Evolutionary conservation across 2,888 invertebrate species (phyloP).

Genomic region (Thera britannica): DNA sequence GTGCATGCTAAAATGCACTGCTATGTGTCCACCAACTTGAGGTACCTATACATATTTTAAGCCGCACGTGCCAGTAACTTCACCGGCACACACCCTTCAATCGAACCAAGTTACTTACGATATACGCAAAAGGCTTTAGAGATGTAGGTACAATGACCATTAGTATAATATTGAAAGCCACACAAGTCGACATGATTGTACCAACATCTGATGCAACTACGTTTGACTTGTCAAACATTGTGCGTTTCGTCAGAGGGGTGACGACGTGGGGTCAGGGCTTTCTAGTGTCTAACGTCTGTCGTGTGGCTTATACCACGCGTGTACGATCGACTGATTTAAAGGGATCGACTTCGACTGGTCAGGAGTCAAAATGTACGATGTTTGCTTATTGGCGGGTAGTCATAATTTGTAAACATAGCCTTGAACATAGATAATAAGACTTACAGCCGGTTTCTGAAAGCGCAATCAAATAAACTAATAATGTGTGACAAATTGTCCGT

Average conservation of each 20-base stretch:
- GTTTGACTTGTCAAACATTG: conserved; percentile 27
- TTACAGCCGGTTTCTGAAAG: no score
- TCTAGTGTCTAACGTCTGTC: conserved; percentile 22
- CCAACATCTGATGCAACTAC: conserved; percentile 37
- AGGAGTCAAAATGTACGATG: not conserved
- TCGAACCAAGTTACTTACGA: no score
- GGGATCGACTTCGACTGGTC: not conserved
- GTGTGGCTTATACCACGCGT: conserved; percentile 8
- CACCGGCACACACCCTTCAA: no score
- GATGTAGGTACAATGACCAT: conserved; percentile 9
- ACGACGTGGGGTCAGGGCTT: conserved; percentile 36
- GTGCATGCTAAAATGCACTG: no score
- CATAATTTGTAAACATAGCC: no score
- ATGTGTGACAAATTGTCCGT: no score
- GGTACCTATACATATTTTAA: no score
- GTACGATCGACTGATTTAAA: not conserved
- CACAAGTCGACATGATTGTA: conserved; percentile 20
- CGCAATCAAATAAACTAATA: no score
- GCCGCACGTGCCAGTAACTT: no score
- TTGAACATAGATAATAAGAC: no score
- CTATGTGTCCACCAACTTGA: no score
- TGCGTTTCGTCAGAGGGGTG: conserved; percentile 34
- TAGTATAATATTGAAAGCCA: conserved; percentile 21
- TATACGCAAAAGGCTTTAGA: no score
- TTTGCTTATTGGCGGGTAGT: not conserved